Evolutionary conservation across 2,888 invertebrate genomes (phyloP), one percentile per base, ranked within the genome.

Genomic region (Lepidochitona cinerea): DNA sequence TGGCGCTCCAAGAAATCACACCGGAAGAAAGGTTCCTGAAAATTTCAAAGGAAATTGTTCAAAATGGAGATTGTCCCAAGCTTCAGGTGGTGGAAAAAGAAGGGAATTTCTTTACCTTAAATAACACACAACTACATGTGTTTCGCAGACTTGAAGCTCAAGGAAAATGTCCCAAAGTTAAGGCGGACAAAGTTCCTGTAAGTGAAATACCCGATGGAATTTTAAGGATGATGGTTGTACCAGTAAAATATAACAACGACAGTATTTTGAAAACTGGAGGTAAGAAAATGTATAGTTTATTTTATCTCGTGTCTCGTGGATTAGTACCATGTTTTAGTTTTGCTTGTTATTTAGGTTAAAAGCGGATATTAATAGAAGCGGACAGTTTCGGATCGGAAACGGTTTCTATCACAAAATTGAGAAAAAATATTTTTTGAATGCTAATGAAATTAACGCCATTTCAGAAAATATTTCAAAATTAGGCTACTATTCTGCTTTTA

Each of bases 51-150:
- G 76, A 74, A 59, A 68, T 78, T 32, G 49, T 76, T 67, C 70
- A 75, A n/a, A 80, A 78, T 26, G 82, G 79, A 9, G 82, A 82
- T 35, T 74, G 83, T n/a, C 90, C 90, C 4, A 89, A 88, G 79
- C 78, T 91, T 41, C 90, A 91, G 81, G 90, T 90, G n/a, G 88
- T 88, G n/a, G 83, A 88, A 75, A 90, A 91, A 75, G 88, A 89
- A 71, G 91, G 91, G 2, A 83, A 85, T 71, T 90, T 88, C 84
- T 91, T 90, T 82, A 89, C 91, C 3, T 79, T 91, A 53, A 90
- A 91, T 81, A 90, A 90, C 79, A 86, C 89, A n/a, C 86, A 86
- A 54, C 81, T 91, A 32, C 86, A 88, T 70, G 83, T 91, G n/a
- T 89, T 88, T 74, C 84, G 89, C 18, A 85, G 87, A 71, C 78